Evolutionary conservation across 2,888 invertebrate genomes (phyloP).

Genomic region (Allolobophora icterica): DNA sequence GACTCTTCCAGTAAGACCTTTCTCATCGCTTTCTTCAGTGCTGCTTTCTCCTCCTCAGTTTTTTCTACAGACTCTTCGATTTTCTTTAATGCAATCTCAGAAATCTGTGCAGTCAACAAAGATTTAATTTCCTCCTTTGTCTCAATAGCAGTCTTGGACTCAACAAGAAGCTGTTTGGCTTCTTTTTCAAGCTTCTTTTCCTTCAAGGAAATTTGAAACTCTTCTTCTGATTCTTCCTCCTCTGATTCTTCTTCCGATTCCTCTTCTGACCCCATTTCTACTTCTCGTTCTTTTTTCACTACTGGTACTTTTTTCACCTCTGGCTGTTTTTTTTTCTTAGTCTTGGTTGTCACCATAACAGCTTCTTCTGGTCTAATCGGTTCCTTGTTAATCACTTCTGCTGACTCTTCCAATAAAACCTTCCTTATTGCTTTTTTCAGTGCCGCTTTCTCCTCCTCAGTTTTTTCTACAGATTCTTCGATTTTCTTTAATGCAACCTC

Average conservation of each 20-base stretch:
- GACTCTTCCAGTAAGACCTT: slow-evolving; percentile 24
- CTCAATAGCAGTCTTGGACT: neutral
- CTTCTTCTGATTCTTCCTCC: neutral
- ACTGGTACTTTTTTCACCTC: no score
- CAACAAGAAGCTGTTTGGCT: neutral
- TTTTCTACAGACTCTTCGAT: slow-evolving; percentile 19
- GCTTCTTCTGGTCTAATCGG: no score
- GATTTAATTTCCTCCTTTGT: neutral
- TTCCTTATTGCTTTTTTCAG: no score
- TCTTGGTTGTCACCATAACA: no score
- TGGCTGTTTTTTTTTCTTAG: no score
- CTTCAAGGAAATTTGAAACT: neutral
- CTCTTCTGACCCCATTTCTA: neutral
- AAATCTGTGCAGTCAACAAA: neutral
- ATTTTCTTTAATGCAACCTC: neutral
- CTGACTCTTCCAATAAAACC: no score
- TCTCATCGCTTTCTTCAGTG: neutral
- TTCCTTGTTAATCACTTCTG: no score
- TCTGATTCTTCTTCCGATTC: neutral
- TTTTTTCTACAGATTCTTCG: neutral
- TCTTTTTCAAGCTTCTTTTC: neutral
- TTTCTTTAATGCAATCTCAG: slow-evolving; percentile 26
- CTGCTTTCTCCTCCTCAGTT: slow-evolving; percentile 24
- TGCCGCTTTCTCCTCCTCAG: neutral
- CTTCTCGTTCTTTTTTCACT: neutral